These are phyloP conservation scores for Oedothorax gibbosus DNA, from an alignment of 1,140 invertebrate genomes.

Conservation along the genomic window DNA sequence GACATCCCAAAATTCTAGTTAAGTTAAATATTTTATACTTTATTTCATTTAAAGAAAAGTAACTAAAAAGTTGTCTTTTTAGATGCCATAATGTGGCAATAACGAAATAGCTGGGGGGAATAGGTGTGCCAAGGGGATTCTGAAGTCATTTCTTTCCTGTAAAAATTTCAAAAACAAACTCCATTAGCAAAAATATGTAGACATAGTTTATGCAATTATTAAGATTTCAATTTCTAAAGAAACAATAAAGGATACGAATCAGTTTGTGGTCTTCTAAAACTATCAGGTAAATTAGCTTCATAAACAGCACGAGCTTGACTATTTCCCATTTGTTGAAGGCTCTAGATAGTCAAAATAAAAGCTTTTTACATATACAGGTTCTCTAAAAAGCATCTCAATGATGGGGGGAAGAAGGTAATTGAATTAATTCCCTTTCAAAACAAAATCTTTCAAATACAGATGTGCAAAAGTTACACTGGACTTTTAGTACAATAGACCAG, in stretches of 20 bases:
- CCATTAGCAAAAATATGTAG: not conserved
- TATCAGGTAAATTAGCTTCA: slow-evolving; percentile 96
- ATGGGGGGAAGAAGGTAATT: not conserved
- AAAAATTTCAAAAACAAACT: not conserved
- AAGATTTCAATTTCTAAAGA: not conserved
- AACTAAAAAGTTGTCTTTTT: too few relatives aligned
- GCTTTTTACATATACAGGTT: not conserved
- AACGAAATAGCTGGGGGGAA: too few relatives aligned
- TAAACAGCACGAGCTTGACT: slow-evolving; percentile 94
- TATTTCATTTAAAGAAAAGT: too few relatives aligned
- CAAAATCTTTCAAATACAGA: too few relatives aligned
- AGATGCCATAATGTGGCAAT: too few relatives aligned
- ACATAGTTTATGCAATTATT: not conserved
- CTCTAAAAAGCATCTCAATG: not conserved
- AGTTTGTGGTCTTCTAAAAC: slow-evolving; percentile 92
- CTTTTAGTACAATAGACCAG: too few relatives aligned
- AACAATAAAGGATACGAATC: slow-evolving; percentile 75
- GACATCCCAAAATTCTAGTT: too few relatives aligned
- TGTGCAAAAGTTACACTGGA: too few relatives aligned
- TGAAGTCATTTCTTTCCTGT: not conserved
- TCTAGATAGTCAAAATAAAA: slow-evolving; percentile 70
- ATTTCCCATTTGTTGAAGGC: slow-evolving; percentile 98
- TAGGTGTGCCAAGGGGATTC: not conserved
- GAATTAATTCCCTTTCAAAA: too few relatives aligned
- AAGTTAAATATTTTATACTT: too few relatives aligned